Conservation (phyloP, 2,113 vertebrate species). For the Semicossyphus pulcher region DNA sequence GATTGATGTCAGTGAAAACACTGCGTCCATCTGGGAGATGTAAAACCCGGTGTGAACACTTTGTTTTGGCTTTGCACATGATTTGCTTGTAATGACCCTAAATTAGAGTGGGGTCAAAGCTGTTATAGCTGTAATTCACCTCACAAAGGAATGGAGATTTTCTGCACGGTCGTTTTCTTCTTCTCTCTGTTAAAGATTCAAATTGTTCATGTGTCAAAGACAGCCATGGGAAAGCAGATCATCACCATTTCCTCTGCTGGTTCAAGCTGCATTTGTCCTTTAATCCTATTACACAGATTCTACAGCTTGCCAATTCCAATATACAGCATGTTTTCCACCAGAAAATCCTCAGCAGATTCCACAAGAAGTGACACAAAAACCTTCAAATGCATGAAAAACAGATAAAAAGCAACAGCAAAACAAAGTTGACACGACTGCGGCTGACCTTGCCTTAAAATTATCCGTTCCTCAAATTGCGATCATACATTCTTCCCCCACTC, state of each 20-base stretch:
- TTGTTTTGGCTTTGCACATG: conserved; percentile 49
- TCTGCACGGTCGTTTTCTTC: conserved; percentile 2
- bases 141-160: conserved; percentile 19
- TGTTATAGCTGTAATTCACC: conserved; percentile 39
- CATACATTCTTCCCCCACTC: conserved; percentile 79
- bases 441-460: conserved; percentile 85
- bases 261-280: conserved; percentile 33
- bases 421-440: conserved; percentile 80
- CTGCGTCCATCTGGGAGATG: conserved; percentile 36
- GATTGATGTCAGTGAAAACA: conserved; percentile 44
- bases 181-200: background rate
- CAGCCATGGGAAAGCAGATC: conserved; percentile 38
- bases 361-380: conserved; percentile 59
- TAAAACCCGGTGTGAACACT: conserved; percentile 52
- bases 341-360: conserved; percentile 47
- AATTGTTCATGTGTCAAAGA: conserved; percentile 24
- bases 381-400: conserved; percentile 55
- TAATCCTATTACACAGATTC: conserved; percentile 45
- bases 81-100: conserved; percentile 47
- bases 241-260: conserved; percentile 21
- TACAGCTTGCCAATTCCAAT: conserved; percentile 37
- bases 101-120: conserved; percentile 57
- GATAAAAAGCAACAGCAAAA: conserved; percentile 69
- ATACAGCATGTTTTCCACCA: conserved; percentile 37
- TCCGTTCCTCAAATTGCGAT: conserved; percentile 84